Evolutionary conservation across 1,140 invertebrate species (phyloP).

Genomic region (Aphidius ervi): DNA sequence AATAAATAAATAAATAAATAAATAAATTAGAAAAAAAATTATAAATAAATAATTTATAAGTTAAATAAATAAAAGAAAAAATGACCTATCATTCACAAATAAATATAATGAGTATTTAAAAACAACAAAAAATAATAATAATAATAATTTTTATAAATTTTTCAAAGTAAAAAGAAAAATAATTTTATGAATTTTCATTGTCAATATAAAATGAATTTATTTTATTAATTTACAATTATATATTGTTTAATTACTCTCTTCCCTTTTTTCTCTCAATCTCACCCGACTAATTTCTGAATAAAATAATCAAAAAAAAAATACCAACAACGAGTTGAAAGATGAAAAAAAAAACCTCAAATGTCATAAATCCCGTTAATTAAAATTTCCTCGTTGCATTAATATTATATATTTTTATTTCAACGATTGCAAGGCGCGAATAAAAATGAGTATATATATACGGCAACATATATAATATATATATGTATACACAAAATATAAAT

Average conservation of each 20-base stretch:
- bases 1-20: constrained; percentile 5
- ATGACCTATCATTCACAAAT: background rate
- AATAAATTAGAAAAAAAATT: background rate
- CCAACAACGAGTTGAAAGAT: constrained; percentile 13
- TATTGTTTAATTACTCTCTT: constrained; percentile 11
- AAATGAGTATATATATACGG: background rate
- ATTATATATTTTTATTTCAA: constrained; percentile 1
- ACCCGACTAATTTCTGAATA: background rate
- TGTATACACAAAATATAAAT: background rate
- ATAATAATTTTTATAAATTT: too few species aligned
- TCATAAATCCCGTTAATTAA: constrained; percentile 38
- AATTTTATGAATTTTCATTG: too few species aligned
- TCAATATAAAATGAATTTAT: constrained; percentile 12
- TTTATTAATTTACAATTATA: background rate
- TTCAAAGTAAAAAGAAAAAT: too few species aligned
- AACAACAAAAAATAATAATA: too few species aligned
- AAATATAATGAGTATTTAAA: too few species aligned
- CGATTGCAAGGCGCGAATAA: constrained; percentile 15
- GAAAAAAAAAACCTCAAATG: constrained; percentile 13
- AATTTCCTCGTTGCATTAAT: constrained; percentile 16
- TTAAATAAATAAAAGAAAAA: background rate
- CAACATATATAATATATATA: background rate
- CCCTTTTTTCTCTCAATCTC: background rate
- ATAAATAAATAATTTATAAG: constrained; percentile 3
- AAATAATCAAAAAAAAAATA: constrained; percentile 12